Base-by-base conservation (phyloP, 1,140 invertebrate genomes). In the Trichomalopsis sarcophagae region DNA sequence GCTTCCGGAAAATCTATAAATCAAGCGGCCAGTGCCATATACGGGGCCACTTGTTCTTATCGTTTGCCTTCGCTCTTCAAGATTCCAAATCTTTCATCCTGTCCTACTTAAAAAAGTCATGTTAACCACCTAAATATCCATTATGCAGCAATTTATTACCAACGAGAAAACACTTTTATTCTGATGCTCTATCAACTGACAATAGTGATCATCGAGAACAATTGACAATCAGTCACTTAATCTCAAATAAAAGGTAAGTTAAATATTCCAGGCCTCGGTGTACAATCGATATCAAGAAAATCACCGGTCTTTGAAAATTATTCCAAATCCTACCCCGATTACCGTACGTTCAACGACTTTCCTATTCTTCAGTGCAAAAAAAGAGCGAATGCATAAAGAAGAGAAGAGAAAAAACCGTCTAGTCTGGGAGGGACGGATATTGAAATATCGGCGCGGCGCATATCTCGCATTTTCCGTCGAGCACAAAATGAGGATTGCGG, bases 401-500 rank as follows among this genome's bases (percentile, higher is more conserved):
- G 33, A 36, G 36, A 27, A 13, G 1, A 66, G 55, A 66, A 69
- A 69, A 27, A 69, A 69, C 2, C 66, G 23, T 69, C 23, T 10
- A 27, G 9, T 10, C 68, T 55, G 50, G 50, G 17, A 14, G 14
- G 1, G 44, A 73, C 79, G 79, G 66, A 81, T 81, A 81, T 81
- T 81, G 79, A 81, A 81, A 81, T 81, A 81, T 81, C 68, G 79
- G 44, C 11, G 40, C 44, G 44, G 66, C 79, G 66, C 79, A 81
- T 68, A 81, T 81, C 66, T 73, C 66, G 40, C 21, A 40, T 80
- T 80, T 69, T 66, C 36, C 36, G 33, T 44, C 21, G 78, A 80
- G 30, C 68, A 40, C 36, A 50, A 81, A 81, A 81, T 81, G 68
- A 71, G 68, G 44, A 68, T 50, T 81, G 68, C 68, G 79, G 68